phyloP scores from a whole-genome alignment of 2,113 vertebrate genomes.

The Emydura subglobosa region DNA sequence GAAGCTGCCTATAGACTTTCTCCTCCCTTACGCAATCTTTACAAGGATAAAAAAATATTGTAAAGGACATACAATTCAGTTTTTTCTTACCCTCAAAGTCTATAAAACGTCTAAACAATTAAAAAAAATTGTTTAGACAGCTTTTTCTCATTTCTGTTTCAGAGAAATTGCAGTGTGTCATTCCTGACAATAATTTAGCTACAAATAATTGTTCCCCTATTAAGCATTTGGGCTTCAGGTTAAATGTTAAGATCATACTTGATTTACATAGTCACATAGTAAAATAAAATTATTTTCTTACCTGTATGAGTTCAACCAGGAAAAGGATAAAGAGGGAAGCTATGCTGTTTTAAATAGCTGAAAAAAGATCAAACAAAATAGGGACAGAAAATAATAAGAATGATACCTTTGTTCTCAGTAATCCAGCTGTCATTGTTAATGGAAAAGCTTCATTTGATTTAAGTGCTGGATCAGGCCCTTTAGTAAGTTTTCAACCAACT shows the following conservation, averaged over 20 bases:
- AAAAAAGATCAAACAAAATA: background rate
- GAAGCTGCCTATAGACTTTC: background rate
- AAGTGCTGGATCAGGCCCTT: background rate
- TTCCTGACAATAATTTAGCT: background rate
- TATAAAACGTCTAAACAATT: background rate
- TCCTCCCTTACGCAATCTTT: background rate
- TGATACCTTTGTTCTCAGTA: background rate
- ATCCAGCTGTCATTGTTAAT: slow-evolving; percentile 6
- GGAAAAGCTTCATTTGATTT: background rate
- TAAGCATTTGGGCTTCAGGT: background rate
- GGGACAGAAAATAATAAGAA: background rate
- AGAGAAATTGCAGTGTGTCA: background rate
- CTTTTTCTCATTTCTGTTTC: background rate
- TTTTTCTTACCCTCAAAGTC: background rate
- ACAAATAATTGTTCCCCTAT: background rate
- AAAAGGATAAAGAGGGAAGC: background rate
- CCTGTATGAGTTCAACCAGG: accelerated
- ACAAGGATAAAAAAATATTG: background rate
- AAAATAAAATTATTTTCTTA: background rate
- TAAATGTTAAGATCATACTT: background rate
- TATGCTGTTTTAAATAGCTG: background rate
- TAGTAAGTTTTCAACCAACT: background rate
- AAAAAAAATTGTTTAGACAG: no score
- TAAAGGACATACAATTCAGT: background rate
- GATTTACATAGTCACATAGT: background rate